Conservation (phyloP, 2,888 invertebrate genomes). For the Drosophila neutralis region DNA sequence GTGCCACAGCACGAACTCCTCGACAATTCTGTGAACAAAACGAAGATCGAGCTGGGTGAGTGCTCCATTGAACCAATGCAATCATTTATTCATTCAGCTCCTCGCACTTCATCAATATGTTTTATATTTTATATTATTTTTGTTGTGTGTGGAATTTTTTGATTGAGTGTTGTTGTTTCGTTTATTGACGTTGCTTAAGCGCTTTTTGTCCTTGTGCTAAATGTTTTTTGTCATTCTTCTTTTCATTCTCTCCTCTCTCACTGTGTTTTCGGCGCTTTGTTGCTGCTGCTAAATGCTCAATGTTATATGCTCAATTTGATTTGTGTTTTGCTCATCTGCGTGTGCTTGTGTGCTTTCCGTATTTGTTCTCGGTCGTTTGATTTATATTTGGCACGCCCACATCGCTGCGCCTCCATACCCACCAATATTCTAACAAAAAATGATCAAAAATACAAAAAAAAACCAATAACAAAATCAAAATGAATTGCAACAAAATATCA, state of each 20-base stretch:
- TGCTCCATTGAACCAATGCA: conserved; percentile 14
- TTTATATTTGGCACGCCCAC: conserved; percentile 68
- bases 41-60: conserved; percentile 91
- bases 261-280: conserved; percentile 39
- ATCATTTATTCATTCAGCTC: background rate
- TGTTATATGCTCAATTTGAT: conserved; percentile 22
- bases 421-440: background rate
- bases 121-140: conserved; percentile 8
- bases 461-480: conserved; percentile 26
- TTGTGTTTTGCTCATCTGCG: conserved; percentile 54
- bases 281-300: conserved; percentile 29
- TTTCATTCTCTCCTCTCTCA: conserved; percentile 45
- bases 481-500: conserved; percentile 28
- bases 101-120: conserved; percentile 29
- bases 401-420: conserved; percentile 18
- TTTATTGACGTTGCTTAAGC: conserved; percentile 25
- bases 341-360: conserved; percentile 52
- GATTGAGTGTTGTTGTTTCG: conserved; percentile 12
- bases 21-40: conserved; percentile 93
- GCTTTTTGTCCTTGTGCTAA: conserved; percentile 58
- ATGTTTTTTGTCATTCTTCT: conserved; percentile 54
- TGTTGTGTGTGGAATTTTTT: conserved; percentile 13
- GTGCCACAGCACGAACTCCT: conserved; percentile 94
- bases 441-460: conserved; percentile 28
- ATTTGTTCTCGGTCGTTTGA: conserved; percentile 56